Percentiles rank a stretch among this genome's conserved stretches.
Conservation (phyloP, 2,888 invertebrate species). For the Venusia cambrica region DNA sequence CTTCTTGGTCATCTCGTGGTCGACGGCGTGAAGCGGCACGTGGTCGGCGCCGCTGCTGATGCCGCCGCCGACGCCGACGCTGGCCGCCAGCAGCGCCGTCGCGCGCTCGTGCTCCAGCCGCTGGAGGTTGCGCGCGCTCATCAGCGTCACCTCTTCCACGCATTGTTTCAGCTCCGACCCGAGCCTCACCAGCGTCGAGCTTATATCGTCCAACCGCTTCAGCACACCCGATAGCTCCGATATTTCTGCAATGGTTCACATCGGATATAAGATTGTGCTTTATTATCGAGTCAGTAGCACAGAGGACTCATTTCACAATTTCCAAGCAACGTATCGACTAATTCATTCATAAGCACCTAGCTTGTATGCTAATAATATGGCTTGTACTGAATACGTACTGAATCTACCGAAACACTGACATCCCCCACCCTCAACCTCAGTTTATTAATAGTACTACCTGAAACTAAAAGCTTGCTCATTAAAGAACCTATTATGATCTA, state of each 20-base stretch:
- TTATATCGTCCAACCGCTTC: constrained; percentile 86
- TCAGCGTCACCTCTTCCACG: constrained; percentile 86
- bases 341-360: no score
- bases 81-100: constrained; percentile 84
- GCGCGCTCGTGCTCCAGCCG: constrained; percentile 83
- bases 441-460: no score
- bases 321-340: no score
- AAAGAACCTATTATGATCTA: no score
- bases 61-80: no score
- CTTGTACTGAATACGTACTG: no score
- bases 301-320: no score
- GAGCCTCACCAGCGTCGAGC: constrained; percentile 84
- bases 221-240: constrained; percentile 71
- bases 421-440: no score
- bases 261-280: neutral
- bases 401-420: no score
- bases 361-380: no score
- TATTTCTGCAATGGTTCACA: constrained; percentile 23
- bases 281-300: no score
- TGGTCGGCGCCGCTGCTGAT: constrained; percentile 82
- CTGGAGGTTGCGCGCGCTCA: constrained; percentile 84
- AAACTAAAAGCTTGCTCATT: no score
- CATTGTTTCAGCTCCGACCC: constrained; percentile 86
- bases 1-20: constrained; percentile 87
- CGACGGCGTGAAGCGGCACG: constrained; percentile 62